Evolutionary conservation across 1,140 invertebrate species (phyloP), one percentile per base, ranked within the genome.

Genomic region (Protaetia brevitarsis): DNA sequence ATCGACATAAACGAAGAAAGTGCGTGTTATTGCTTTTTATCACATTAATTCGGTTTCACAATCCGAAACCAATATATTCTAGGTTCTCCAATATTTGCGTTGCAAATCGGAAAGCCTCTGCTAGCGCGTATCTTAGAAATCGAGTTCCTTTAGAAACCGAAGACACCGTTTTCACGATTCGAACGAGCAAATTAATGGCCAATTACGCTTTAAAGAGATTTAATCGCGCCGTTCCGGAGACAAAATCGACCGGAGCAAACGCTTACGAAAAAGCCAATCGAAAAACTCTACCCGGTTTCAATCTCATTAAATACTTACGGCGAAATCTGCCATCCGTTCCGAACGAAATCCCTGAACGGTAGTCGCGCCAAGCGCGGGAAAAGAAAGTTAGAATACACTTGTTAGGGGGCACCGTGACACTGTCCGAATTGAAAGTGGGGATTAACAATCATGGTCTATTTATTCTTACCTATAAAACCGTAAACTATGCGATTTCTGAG

Each of bases 401-500:
- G 41, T 23, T 19, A 23, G 11, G 26, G 19, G 26, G 21, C 41
- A 11, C 34, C 41, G 19, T 23, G 19, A 23, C 41, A 51, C 41
- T 51, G 41, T 16, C 4, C 19, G 26, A 51, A 51, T 51, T 23
- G 41, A 51, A 51, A 51, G 41, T 51, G 41, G 41, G 41, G 41
- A 51, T 10, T 8, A 7, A 51, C 21, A 23, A 51, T 51, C 41
- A 51, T 51, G 41, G 41, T 51, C 41, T 51, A 51, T 19, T 51
- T 51, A 23, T 51, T 51, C 10, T 51, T 51, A 51, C 13, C 41
- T 51, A 51, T 51, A 51, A 23, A 51, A 51, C 41, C 41, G 8
- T 51, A 1, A 19, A 21, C 13, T 3, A 16, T 23, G 21, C 19
- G 41, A 8, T 10, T 23, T 19, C 21, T 7, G 19, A 23, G 13